These are phyloP conservation scores for Megalurothrips usitatus DNA, from an alignment of 2,888 invertebrate species.

Conservation along the genomic window DNA sequence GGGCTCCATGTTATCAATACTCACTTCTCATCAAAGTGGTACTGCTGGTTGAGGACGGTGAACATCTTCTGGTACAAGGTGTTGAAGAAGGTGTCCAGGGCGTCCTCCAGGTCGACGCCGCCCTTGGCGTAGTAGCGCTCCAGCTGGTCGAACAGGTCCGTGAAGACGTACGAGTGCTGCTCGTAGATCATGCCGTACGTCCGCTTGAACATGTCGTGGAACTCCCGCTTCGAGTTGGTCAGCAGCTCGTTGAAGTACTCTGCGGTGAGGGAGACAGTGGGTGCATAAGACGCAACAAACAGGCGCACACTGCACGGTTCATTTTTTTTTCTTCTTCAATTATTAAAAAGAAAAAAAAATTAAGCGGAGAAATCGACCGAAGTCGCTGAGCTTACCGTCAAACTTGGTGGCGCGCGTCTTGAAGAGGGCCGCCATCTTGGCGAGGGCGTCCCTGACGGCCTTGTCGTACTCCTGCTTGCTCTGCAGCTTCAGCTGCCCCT, in stretches of 20 bases:
- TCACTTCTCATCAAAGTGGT: slow-evolving; percentile 80
- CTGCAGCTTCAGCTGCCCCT: slow-evolving; percentile 63
- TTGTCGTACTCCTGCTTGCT: slow-evolving; percentile 70
- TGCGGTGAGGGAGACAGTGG: slow-evolving; percentile 55
- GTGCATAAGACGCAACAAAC: slow-evolving; percentile 34
- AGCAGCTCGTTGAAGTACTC: slow-evolving; percentile 84
- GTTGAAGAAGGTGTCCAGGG: slow-evolving; percentile 89
- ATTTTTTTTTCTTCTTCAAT: too few species aligned
- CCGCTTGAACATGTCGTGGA: slow-evolving; percentile 91
- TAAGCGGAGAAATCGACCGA: not conserved
- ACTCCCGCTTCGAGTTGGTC: slow-evolving; percentile 74
- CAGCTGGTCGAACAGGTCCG: slow-evolving; percentile 82
- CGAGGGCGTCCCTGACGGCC: slow-evolving; percentile 68
- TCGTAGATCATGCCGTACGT: slow-evolving; percentile 95
- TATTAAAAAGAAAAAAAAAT: slow-evolving; percentile 39
- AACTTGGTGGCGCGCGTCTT: slow-evolving; percentile 74
- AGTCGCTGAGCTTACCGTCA: slow-evolving; percentile 64
- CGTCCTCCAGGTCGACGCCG: slow-evolving; percentile 74
- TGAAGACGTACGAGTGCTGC: slow-evolving; percentile 88
- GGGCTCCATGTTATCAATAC: not conserved
- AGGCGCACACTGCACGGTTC: slow-evolving; percentile 38
- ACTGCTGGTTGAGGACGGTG: slow-evolving; percentile 88
- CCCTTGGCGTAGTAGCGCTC: slow-evolving; percentile 85
- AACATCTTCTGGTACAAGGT: slow-evolving; percentile 94
- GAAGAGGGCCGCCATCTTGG: slow-evolving; percentile 68